A percentile compares a stretch with the other conserved stretches of the same genome.
Evolutionary conservation across 2,797 vertebrate species (phyloP).

Genomic region (Hyperoplus lanceolatus): DNA sequence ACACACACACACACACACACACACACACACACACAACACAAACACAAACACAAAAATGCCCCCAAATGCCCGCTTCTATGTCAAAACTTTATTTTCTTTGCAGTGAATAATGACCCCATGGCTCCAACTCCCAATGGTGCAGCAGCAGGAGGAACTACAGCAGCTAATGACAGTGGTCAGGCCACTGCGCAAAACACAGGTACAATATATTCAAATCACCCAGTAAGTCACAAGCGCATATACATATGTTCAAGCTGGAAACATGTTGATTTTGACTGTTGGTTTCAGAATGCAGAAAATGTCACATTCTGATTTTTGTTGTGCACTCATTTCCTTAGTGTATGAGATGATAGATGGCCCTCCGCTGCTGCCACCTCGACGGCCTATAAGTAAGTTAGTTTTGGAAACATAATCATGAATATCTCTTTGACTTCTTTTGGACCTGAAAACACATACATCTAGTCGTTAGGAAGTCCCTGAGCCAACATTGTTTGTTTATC

Average conservation of each 20-base stretch:
- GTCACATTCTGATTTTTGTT: background rate
- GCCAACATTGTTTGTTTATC: background rate
- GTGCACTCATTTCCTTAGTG: constrained; percentile 32
- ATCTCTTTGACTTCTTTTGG: background rate
- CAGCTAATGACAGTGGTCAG: constrained; percentile 11
- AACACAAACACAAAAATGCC: too few species aligned
- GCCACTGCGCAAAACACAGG: constrained; percentile 44
- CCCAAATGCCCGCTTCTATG: too few species aligned
- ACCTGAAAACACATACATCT: background rate
- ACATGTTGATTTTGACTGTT: background rate
- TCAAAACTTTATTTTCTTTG: constrained; percentile 6
- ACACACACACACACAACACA: too few species aligned
- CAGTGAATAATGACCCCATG: constrained; percentile 72
- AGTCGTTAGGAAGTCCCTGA: background rate
- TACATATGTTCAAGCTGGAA: background rate
- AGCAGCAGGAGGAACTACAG: background rate
- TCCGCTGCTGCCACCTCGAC: constrained; percentile 45
- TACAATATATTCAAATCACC: constrained; percentile 6
- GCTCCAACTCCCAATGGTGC: constrained; percentile 11
- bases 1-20: too few species aligned
- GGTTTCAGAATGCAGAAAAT: background rate
- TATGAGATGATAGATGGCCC: constrained; percentile 39
- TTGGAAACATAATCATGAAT: background rate
- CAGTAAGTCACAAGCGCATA: background rate
- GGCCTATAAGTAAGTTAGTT: constrained; percentile 45